Percentiles rank a stretch among this genome's conserved stretches.
Evolutionary conservation across 2,113 vertebrate species (phyloP).

Genomic region (Pluvialis apricaria): DNA sequence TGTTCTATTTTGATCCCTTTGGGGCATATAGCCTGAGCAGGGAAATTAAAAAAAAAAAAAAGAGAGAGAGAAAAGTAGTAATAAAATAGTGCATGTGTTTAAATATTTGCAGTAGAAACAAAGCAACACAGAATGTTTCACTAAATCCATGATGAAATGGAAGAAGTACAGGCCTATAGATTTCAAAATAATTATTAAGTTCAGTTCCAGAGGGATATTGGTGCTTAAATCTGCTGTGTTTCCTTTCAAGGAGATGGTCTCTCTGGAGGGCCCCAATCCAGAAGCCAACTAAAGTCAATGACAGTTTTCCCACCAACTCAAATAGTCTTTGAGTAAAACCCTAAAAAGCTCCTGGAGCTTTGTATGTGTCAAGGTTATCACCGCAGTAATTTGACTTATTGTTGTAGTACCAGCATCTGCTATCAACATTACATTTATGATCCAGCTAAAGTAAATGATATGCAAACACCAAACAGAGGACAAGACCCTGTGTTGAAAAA

Average conservation of each 20-base stretch:
- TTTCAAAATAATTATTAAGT: neutral
- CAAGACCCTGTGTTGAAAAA: neutral
- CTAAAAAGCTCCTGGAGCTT: neutral
- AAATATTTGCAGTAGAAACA: constrained; percentile 16
- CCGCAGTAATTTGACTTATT: neutral
- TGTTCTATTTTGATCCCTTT: neutral
- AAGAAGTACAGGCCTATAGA: neutral
- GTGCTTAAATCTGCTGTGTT: neutral
- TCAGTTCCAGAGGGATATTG: neutral
- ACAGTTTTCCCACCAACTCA: neutral
- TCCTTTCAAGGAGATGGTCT: neutral
- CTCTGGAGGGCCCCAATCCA: neutral
- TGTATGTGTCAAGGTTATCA: neutral
- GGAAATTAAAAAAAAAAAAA: neutral
- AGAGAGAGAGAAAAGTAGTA: neutral
- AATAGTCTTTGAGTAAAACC: neutral
- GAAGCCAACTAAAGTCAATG: neutral
- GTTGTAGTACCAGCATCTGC: neutral
- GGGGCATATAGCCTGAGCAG: neutral
- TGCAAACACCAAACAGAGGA: neutral
- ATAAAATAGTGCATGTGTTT: neutral
- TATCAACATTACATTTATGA: neutral
- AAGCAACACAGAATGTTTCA: neutral
- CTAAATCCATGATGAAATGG: neutral
- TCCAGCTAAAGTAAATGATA: neutral